Evolutionary conservation across 2,113 vertebrate species (phyloP), one percentile per base, ranked within the genome.

Genomic region (Hydrolagus affinis): DNA sequence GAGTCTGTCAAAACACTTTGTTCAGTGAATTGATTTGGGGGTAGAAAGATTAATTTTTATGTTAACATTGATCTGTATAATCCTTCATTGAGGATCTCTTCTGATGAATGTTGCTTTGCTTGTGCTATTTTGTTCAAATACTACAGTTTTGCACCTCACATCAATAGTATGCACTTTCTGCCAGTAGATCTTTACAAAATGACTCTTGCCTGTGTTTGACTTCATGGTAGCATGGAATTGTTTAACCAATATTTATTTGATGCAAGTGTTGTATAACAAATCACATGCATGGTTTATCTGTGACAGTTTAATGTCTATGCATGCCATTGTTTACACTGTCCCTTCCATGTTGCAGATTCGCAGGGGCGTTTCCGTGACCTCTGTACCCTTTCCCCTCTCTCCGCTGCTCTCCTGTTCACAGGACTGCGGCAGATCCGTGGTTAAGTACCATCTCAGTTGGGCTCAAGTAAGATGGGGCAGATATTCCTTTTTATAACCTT

Each of bases 361-460:
- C 90, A 98, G 96, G 90, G 97, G 96, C 86, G 91, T 94, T 0
- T 94, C 95, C 3, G 89, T 92, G 89, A 94, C 94, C 12, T 93
- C 93, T 0, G 92, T 95, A 89, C 94, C 95, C 86, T 92, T 93
- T 85, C 90, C 95, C 4, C 97, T 95, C 0, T 94, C 95, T 85
- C 94, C 95, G 0, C 93, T 97, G 89, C 92, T 96, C 59, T 96
- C 96, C 2, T 94, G 94, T 87, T 92, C 95, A 0, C 91, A 94
- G 10, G 97, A 98, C 28, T 91, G 95, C 90, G 93, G 95, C 88
- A 93, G 97, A 89, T 97, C 98, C 86, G 92, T 95, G 95, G 97
- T 98, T 92, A 95, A 0, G 88, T 87, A 88, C 4, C 32, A 56
- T 44, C 78, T 83, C 78, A 83, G 78, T 83, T 83, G 78, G 78